These are phyloP conservation scores for Myripristis murdjan DNA, from an alignment of 2,797 vertebrate genomes.

Conservation along the genomic window DNA sequence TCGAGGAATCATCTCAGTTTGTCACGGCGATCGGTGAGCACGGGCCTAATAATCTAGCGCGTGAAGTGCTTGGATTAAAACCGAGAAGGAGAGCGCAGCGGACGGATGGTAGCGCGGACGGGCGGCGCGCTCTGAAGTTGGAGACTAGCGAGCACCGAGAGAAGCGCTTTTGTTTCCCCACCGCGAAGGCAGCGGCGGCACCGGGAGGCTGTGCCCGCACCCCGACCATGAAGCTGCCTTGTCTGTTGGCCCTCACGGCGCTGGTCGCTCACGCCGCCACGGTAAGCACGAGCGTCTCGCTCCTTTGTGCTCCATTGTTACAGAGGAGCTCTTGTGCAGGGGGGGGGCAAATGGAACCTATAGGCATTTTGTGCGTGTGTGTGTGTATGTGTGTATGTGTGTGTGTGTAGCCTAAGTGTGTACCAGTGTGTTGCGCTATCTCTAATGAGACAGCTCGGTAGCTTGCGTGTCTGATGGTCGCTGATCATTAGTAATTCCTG, in stretches of 20 bases:
- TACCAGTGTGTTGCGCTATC: slow-evolving; percentile 23
- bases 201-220: slow-evolving; percentile 77
- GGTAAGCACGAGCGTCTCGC: slow-evolving; percentile 77
- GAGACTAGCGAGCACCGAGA: slow-evolving; percentile 67
- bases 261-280: slow-evolving; percentile 80
- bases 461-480: slow-evolving; percentile 31
- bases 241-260: slow-evolving; percentile 81
- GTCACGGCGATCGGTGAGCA: slow-evolving; percentile 32
- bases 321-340: slow-evolving; percentile 33
- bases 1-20: slow-evolving; percentile 26
- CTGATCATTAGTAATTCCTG: slow-evolving; percentile 78
- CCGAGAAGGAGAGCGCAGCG: slow-evolving; percentile 35
- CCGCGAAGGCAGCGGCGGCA: slow-evolving; percentile 68
- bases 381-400: not conserved
- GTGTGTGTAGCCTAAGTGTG: slow-evolving; percentile 7
- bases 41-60: slow-evolving; percentile 39
- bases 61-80: slow-evolving; percentile 77
- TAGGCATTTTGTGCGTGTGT: slow-evolving; percentile 2
- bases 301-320: slow-evolving; percentile 75
- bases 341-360: not conserved
- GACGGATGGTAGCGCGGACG: slow-evolving; percentile 77
- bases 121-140: slow-evolving; percentile 79
- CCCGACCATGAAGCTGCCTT: slow-evolving; percentile 85
- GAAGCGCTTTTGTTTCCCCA: slow-evolving; percentile 51
- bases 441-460: slow-evolving; percentile 47